Conservation (phyloP, 2,888 invertebrate genomes). For the Stomorhina lunata region DNA sequence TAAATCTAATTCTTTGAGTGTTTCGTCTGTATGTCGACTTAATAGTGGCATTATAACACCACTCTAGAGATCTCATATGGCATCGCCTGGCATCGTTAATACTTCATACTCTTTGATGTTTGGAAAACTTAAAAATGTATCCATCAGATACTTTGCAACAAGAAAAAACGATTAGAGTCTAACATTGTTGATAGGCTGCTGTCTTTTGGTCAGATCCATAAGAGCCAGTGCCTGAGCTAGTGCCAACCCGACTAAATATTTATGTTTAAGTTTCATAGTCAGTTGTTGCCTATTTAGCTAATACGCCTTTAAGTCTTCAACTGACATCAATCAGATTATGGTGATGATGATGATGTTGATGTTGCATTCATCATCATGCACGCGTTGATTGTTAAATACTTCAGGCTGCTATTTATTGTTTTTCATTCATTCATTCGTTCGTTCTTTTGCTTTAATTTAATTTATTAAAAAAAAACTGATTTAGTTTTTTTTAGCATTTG, state of each 20-base stretch:
- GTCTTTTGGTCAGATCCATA: too few relatives aligned
- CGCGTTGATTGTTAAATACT: conserved; percentile 60
- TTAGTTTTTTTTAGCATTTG: conserved; percentile 10
- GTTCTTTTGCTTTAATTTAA: conserved; percentile 32
- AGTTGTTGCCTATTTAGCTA: conserved; percentile 39
- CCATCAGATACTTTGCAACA: background rate
- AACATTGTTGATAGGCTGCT: conserved; percentile 20
- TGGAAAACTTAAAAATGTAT: conserved; percentile 15
- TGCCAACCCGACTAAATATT: conserved; percentile 22
- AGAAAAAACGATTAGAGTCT: conserved; percentile 40
- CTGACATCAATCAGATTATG: conserved; percentile 52
- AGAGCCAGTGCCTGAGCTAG: background rate
- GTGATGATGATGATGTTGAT: conserved; percentile 41
- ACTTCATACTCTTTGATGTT: conserved; percentile 45
- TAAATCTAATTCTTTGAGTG: background rate
- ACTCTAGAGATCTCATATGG: conserved; percentile 67
- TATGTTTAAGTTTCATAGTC: background rate
- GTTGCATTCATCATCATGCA: conserved; percentile 51
- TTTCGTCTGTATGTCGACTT: conserved; percentile 35
- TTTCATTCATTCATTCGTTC: conserved; percentile 9
- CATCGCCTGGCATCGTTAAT: conserved; percentile 65
- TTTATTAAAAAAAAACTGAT: conserved; percentile 26
- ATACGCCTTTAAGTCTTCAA: conserved; percentile 57
- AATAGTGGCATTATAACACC: conserved; percentile 51
- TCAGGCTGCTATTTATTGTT: conserved; percentile 55